Percentiles rank a stretch among this genome's conserved stretches.
Evolutionary conservation across 2,113 vertebrate genomes (phyloP).

Genomic region (Aphelocoma coerulescens): DNA sequence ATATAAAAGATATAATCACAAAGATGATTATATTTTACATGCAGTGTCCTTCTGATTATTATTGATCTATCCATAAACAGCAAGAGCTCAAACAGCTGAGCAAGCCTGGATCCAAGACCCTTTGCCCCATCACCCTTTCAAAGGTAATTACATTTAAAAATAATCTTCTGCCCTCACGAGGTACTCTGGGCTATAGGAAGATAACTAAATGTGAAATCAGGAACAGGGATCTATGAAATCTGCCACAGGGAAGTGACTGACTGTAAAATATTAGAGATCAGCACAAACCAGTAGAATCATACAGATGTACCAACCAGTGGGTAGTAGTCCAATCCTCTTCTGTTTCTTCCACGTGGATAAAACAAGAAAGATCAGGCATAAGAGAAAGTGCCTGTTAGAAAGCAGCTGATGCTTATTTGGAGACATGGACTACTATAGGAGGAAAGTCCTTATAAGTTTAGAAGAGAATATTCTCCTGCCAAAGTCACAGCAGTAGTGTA

Average conservation of each 20-base stretch:
- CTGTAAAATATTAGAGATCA: not conserved
- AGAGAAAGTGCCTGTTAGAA: not conserved
- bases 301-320: not conserved
- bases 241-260: not conserved
- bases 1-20: not conserved
- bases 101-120: not conserved
- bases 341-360: not conserved
- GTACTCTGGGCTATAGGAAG: not conserved
- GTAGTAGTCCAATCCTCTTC: not conserved
- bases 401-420: not conserved
- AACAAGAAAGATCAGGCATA: not conserved
- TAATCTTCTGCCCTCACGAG: not conserved
- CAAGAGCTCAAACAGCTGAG: not conserved
- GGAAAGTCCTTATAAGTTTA: not conserved
- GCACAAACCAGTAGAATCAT: not conserved
- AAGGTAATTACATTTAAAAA: conserved; percentile 29
- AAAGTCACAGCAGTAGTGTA: not conserved
- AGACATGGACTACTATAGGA: not conserved
- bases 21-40: conserved; percentile 13
- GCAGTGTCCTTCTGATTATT: not conserved
- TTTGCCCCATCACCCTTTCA: not conserved
- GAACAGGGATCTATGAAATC: not conserved
- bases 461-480: not conserved
- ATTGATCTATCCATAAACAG: not conserved
- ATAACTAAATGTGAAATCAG: conserved; percentile 1